Evolutionary conservation across 2,888 invertebrate species (phyloP), one percentile per base, ranked within the genome.

Genomic region (Blera fallax): DNA sequence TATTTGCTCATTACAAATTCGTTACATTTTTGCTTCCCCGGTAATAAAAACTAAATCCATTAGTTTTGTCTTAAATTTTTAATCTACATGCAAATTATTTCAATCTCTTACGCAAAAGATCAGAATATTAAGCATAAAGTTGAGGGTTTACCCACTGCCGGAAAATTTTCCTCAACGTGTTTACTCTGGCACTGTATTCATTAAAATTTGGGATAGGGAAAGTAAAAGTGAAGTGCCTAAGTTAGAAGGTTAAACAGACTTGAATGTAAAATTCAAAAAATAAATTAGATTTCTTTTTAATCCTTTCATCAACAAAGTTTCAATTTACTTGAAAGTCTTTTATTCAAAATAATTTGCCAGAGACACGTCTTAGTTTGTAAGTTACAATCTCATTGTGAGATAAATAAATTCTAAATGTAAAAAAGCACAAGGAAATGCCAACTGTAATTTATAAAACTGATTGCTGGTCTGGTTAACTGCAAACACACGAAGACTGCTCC

Each of bases 11-110:
- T 52, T 40, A 7, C 34, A 40, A 54, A 67, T 65, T 34, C 11
- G 16, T n/a, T 16, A 43, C 29, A 52, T 52, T 69, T 69, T 69
- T 27, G n/a, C 32, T 48, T 58, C n/a, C 18, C 29, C 34, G 21
- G 16, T 52, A 52, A 43, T 40, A 69, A 65, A 65, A 65, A 65
- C 64, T 65, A 65, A 65, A 37, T 24, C 48, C 65, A 45, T 58
- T 56, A 21, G 37, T 69, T 64, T 62, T 65, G 56, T 45, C 48
- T 65, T 58, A 45, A 18, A 56, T 58, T 24, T 76, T 65, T 65
- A 65, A 76, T 76, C 45, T 76, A 34, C 45, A 76, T 76, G 76
- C 56, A 76, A 76, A 76, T 76, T 76, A 76, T 56, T 65, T 65
- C 56, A 65, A 43, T 74, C 64, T 56, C 32, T 34, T 65, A 65